Conservation (phyloP, 1,140 invertebrate species). For the Listronotus oregonensis region DNA sequence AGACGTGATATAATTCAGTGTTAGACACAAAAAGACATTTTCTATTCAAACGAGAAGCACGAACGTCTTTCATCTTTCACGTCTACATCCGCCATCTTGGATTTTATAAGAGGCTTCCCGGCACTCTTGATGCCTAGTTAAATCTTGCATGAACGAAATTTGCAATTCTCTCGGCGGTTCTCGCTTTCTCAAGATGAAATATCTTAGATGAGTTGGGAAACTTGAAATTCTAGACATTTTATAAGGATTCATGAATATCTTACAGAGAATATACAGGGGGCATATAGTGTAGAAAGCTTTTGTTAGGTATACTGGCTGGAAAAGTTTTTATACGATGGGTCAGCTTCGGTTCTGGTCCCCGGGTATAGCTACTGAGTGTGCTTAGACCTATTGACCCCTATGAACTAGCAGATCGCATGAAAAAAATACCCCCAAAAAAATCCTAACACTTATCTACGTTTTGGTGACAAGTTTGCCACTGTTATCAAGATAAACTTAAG, state of each 20-base stretch:
- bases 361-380: no score
- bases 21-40: not conserved
- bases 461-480: no score
- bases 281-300: no score
- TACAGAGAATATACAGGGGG: not conserved
- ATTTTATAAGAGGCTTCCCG: conserved; percentile 1
- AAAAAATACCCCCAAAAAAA: no score
- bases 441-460: no score
- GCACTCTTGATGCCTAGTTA: conserved; percentile 8
- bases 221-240: conserved; percentile 8
- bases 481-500: no score
- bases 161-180: not conserved
- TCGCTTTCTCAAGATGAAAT: conserved; percentile 2
- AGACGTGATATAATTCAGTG: no score
- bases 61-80: conserved; percentile 7
- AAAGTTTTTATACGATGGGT: no score
- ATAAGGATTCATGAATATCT: not conserved
- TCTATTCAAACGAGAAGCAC: conserved; percentile 8
- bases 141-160: conserved; percentile 11
- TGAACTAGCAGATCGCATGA: no score
- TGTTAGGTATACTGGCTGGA: no score
- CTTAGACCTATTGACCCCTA: no score
- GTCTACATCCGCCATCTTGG: not conserved
- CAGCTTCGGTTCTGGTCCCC: no score
- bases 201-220: conserved; percentile 1